These are phyloP conservation scores for Chiropotes sagulatus DNA, from an alignment of 2,797 vertebrate species.

Conservation along the genomic window DNA sequence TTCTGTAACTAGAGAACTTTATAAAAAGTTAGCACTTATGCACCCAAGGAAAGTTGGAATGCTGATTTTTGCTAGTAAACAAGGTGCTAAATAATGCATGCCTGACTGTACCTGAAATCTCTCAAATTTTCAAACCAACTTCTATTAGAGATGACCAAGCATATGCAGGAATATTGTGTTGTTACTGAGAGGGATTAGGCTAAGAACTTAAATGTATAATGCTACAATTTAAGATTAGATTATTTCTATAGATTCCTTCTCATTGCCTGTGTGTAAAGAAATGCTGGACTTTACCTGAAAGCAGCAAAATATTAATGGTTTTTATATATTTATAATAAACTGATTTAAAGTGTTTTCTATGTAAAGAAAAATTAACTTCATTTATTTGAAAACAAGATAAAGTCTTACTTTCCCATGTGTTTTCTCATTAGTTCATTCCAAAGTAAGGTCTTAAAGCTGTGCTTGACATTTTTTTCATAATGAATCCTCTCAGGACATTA, in stretches of 20 bases:
- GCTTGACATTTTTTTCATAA: slow-evolving; percentile 29
- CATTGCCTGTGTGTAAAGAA: slow-evolving; percentile 58
- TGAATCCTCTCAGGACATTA: slow-evolving; percentile 56
- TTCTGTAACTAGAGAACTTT: not conserved
- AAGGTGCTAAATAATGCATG: slow-evolving; percentile 92
- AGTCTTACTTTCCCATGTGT: slow-evolving; percentile 1
- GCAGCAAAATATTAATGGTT: slow-evolving; percentile 70
- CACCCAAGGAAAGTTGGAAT: slow-evolving; percentile 93
- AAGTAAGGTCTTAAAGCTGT: slow-evolving; percentile 11
- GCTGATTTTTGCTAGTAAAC: slow-evolving; percentile 95
- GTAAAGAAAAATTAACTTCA: slow-evolving; percentile 43
- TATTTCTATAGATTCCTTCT: slow-evolving; percentile 84
- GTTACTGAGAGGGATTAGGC: slow-evolving; percentile 93
- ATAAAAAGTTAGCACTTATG: slow-evolving; percentile 70
- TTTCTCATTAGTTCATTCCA: slow-evolving; percentile 55
- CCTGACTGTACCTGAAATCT: slow-evolving; percentile 95
- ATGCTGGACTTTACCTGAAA: slow-evolving; percentile 66
- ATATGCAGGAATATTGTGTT: slow-evolving; percentile 95
- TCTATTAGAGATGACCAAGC: slow-evolving; percentile 94
- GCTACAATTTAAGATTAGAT: slow-evolving; percentile 94
- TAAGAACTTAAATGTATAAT: slow-evolving; percentile 96
- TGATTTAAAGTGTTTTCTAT: not conserved
- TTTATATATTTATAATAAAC: slow-evolving; percentile 61
- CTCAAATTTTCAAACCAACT: slow-evolving; percentile 85
- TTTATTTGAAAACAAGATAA: slow-evolving; percentile 22